Evolutionary conservation across 2,888 invertebrate species (phyloP), one percentile per base, ranked within the genome.

Genomic region (Trissonchulus sp.): DNA sequence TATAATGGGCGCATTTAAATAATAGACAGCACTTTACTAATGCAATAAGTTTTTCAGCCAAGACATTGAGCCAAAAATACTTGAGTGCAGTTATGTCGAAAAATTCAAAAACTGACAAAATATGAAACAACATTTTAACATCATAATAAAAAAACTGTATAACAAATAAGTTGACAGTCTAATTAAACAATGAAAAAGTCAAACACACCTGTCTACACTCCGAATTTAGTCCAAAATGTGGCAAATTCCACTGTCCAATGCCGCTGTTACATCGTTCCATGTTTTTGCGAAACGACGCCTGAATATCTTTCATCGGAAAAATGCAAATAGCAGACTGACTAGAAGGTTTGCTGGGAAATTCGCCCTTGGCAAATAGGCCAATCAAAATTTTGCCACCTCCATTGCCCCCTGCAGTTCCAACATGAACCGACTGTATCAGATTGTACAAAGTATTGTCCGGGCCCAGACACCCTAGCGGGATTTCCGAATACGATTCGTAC

Each of bases 331-430:
- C 85, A 1, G 82, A 80, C 15, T 71, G 28, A 0, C 83, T 80
- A 1, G 79, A 76, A 1, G 80, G 78, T n/a, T 34, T n/a, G n/a
- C 36, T 36, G n/a, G 34, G 71, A 23, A 60, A 30, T 48, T 31
- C 68, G 75, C 79, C 36, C 63, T 74, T 77, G 78, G 28, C 71
- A 34, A 72, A 72, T 72, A 74, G 15, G 35, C 31, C 38, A 35
- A 74, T 38, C 38, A 74, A 36, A 31, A 31, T 23, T 8, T 72
- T 23, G 33, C 34, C 62, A 73, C 68, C 63, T 72, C 76, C 63
- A 76, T 60, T 31, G 69, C 76, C 48, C 90, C 81, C 95, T 74
- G 92, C 89, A 79, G 92, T 91, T 72, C 91, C 91, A 0, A 90
- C 88, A 77, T 91, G 90, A 79, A 94, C 82, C 1, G 86, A 84